Conservation (phyloP, 2,888 invertebrate genomes). For the Hypolimnas misippus region DNA sequence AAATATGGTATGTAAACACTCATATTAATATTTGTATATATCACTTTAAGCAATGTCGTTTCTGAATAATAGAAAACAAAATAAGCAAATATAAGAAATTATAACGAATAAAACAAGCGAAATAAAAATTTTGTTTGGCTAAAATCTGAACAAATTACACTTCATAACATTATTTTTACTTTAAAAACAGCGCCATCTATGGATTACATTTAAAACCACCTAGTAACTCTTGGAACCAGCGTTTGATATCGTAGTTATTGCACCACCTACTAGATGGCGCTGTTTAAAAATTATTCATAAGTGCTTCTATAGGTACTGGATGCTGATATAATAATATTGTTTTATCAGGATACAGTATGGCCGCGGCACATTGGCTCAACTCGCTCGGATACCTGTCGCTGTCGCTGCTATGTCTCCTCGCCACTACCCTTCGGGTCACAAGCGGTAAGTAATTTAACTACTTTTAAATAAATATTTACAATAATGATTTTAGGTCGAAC, state of each 20-base stretch:
- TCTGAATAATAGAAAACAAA: too few relatives aligned
- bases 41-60: too few relatives aligned
- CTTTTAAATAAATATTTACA: not conserved
- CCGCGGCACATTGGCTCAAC: constrained; percentile 92
- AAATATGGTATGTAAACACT: too few relatives aligned
- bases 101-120: too few relatives aligned
- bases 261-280: constrained; percentile 59
- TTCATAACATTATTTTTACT: too few relatives aligned
- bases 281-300: constrained; percentile 11
- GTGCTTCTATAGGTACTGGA: too few relatives aligned
- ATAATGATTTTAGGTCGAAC: too few relatives aligned
- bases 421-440: constrained; percentile 89
- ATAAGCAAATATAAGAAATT: too few relatives aligned
- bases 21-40: too few relatives aligned
- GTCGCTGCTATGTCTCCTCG: constrained; percentile 89
- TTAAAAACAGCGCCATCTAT: constrained; percentile 44
- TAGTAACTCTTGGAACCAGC: not conserved
- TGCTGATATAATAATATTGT: not conserved
- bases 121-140: too few relatives aligned
- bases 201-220: not conserved
- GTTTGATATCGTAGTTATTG: constrained; percentile 42
- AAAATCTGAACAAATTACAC: too few relatives aligned
- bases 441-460: constrained; percentile 86
- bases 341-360: constrained; percentile 90
- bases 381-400: constrained; percentile 91